Evolutionary conservation across 2,113 vertebrate genomes (phyloP).

Genomic region (Clarias macrocephalus): DNA sequence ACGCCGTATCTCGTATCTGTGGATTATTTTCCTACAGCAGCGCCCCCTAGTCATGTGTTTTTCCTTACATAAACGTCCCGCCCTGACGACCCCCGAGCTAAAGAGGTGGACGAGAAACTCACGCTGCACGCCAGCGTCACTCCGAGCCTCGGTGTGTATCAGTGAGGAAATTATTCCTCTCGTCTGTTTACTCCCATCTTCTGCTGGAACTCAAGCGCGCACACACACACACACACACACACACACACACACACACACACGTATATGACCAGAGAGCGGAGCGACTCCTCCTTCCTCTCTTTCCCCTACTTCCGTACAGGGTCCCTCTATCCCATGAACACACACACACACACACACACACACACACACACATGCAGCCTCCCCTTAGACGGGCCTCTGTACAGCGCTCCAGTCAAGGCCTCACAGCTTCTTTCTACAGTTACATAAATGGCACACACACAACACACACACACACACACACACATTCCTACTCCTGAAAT

Average conservation of each 20-base stretch:
- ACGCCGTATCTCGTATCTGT: neutral
- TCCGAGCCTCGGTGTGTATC: neutral
- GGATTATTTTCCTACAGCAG: neutral
- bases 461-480: constrained; percentile 33
- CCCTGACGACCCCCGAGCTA: neutral
- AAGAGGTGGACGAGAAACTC: neutral
- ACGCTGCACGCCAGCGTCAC: neutral
- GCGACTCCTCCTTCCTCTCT: constrained; percentile 46
- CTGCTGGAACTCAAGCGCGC: neutral
- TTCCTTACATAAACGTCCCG: neutral
- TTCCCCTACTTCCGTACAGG: constrained; percentile 49
- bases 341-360: constrained; percentile 46
- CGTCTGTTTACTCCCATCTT: constrained; percentile 4
- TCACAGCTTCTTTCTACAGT: constrained; percentile 56
- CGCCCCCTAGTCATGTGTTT: neutral
- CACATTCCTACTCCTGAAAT: constrained; percentile 40
- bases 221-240: constrained; percentile 1
- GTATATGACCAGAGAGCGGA: constrained; percentile 38
- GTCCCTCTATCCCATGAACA: constrained; percentile 50
- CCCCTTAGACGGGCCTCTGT: constrained; percentile 52
- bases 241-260: constrained; percentile 12
- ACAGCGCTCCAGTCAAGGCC: constrained; percentile 54
- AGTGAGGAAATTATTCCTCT: neutral
- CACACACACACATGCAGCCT: constrained; percentile 35
- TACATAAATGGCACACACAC: constrained; percentile 45